A percentile compares a stretch with the other conserved stretches of the same genome.
phyloP scores from a whole-genome alignment of 2,888 invertebrate species.

The Dicyrtoma fusca region DNA sequence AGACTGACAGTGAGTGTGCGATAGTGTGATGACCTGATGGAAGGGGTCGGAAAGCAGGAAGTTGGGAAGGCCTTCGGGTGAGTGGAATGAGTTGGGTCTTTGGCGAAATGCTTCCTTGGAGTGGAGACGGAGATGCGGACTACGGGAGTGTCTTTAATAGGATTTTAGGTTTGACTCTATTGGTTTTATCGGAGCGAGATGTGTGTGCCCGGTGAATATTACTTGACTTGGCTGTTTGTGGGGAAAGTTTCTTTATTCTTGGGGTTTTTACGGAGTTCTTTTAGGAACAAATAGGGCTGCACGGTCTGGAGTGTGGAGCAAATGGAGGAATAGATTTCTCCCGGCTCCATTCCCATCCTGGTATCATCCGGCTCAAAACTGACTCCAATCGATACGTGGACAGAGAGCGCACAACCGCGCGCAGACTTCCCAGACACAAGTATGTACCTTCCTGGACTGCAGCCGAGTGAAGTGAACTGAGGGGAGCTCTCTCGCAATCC shows the following conservation, averaged over 20 bases:
- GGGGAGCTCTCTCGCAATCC: not conserved
- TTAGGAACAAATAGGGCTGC: not conserved
- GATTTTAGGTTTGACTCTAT: not conserved
- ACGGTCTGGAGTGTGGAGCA: slow-evolving; percentile 8
- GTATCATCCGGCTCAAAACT: slow-evolving; percentile 1
- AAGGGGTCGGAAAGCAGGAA: no score
- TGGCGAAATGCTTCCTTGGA: no score
- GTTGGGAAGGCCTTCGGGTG: not conserved
- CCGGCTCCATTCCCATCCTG: slow-evolving; percentile 1
- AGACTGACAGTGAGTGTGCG: no score
- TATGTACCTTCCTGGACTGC: not conserved
- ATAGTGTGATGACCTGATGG: not conserved
- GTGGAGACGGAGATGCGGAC: not conserved
- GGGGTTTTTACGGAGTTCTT: not conserved
- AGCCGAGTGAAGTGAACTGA: not conserved
- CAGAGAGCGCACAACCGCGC: slow-evolving; percentile 22
- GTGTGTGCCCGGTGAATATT: not conserved
- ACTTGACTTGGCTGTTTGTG: slow-evolving; percentile 11
- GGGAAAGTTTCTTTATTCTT: not conserved
- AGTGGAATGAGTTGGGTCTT: no score
- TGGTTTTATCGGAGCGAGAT: not conserved
- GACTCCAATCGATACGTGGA: slow-evolving; percentile 38
- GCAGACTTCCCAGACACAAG: slow-evolving; percentile 9
- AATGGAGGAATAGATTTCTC: not conserved
- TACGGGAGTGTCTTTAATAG: not conserved